A percentile compares a stretch with the other conserved stretches of the same genome.
Conservation (phyloP, 2,888 invertebrate species). For the Sinopyrophorus schimmeli region DNA sequence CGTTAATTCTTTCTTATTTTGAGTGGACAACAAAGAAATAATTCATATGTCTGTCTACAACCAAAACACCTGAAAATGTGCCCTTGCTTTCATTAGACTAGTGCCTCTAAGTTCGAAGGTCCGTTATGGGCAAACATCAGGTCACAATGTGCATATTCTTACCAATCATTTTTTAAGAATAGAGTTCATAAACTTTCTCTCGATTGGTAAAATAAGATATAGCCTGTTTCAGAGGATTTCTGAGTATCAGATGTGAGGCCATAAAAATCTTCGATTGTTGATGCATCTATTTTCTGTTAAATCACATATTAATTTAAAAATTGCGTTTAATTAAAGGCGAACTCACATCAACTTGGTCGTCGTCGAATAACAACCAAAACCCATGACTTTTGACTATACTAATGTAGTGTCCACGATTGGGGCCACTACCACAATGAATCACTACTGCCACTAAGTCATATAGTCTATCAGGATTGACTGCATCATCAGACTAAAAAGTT, state of each 20-base stretch:
- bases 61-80: constrained; percentile 16
- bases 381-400: constrained; percentile 99
- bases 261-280: constrained; percentile 99
- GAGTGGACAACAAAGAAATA: constrained; percentile 23
- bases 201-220: constrained; percentile 98
- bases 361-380: constrained; percentile 99
- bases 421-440: constrained; percentile 99
- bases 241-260: constrained; percentile 98
- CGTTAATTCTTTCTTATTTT: constrained; percentile 20
- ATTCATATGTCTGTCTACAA: constrained; percentile 21
- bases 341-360: constrained; percentile 99
- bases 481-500: constrained; percentile 91
- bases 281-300: constrained; percentile 96
- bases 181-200: constrained; percentile 53
- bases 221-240: constrained; percentile 99
- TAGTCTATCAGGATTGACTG: constrained; percentile 95
- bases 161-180: constrained; percentile 21
- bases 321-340: constrained; percentile 8
- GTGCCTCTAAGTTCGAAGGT: constrained; percentile 8
- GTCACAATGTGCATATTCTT: constrained; percentile 10
- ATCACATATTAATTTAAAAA: too few species aligned
- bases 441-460: constrained; percentile 99
- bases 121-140: constrained; percentile 11
- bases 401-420: constrained; percentile 99
- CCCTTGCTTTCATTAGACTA: constrained; percentile 1